Evolutionary conservation across 2,113 vertebrate genomes (phyloP).

Genomic region (Cryptotis parvus): DNA sequence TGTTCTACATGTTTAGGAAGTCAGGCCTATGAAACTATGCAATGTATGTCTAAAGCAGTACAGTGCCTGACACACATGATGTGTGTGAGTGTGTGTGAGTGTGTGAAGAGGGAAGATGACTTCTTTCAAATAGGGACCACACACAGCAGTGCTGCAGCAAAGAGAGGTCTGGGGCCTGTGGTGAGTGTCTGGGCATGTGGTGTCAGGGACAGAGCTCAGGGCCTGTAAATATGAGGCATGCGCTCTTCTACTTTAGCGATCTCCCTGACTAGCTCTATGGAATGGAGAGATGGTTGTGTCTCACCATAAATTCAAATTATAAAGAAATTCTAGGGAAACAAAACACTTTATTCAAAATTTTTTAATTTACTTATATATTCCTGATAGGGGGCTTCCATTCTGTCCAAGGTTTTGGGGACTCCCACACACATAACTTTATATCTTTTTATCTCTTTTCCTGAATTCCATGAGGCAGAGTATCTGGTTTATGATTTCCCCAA

Average conservation of each 20-base stretch:
- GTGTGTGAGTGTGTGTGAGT: background rate
- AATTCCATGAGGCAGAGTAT: constrained; percentile 45
- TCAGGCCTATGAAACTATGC: background rate
- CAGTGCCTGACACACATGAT: accelerated
- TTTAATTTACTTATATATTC: constrained; percentile 33
- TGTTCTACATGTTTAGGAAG: background rate
- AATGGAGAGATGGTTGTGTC: background rate
- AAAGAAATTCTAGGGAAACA: constrained; percentile 53
- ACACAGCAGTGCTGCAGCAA: no score
- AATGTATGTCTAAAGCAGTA: accelerated
- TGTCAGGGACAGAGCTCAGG: no score
- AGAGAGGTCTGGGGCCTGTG: no score
- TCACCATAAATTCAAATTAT: background rate
- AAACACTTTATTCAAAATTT: constrained; percentile 41
- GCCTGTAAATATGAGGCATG: no score
- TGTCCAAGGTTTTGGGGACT: background rate
- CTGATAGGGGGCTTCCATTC: constrained; percentile 38
- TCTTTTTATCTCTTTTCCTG: background rate
- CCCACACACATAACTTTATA: constrained; percentile 58
- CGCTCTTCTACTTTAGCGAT: no score
- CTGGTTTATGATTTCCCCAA: constrained; percentile 67
- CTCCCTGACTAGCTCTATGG: no score
- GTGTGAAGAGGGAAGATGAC: no score
- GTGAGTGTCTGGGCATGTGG: no score
- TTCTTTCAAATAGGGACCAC: no score